phyloP scores from a whole-genome alignment of 2,797 vertebrate species.

The Mycteria americana region DNA sequence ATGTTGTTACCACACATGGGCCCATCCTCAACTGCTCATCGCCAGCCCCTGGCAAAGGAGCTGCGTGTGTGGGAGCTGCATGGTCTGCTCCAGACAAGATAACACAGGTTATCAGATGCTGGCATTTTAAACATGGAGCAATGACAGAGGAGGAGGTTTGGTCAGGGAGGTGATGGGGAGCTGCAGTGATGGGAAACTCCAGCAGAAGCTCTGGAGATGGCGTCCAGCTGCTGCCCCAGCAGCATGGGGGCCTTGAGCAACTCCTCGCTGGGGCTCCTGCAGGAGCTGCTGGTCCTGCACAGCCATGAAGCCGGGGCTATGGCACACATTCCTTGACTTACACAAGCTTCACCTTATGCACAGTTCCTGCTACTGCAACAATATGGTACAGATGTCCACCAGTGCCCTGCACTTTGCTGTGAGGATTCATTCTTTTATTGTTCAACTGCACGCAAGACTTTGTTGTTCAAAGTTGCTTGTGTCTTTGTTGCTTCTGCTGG shows the following conservation, averaged over 20 bases:
- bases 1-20: not conserved
- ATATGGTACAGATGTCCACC: rapidly evolving
- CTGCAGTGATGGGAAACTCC: rapidly evolving
- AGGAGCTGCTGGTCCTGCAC: not conserved
- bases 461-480: not conserved
- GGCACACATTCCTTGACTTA: not conserved
- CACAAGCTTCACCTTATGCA: not conserved
- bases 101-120: rapidly evolving
- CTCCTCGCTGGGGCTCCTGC: not conserved
- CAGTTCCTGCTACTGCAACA: not conserved
- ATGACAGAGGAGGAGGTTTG: not conserved
- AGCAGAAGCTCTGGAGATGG: not conserved
- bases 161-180: not conserved
- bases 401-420: not conserved
- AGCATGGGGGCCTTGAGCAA: rapidly evolving
- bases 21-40: not conserved
- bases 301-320: not conserved
- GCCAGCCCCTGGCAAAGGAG: not conserved
- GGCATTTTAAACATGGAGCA: not conserved
- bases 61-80: rapidly evolving
- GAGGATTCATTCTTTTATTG: not conserved
- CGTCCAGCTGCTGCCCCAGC: rapidly evolving
- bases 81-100: not conserved
- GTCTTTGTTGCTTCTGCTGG: not conserved
- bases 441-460: not conserved